phyloP scores from a whole-genome alignment of 2,797 vertebrate genomes.

The Sebastiscus albofasciatus region DNA sequence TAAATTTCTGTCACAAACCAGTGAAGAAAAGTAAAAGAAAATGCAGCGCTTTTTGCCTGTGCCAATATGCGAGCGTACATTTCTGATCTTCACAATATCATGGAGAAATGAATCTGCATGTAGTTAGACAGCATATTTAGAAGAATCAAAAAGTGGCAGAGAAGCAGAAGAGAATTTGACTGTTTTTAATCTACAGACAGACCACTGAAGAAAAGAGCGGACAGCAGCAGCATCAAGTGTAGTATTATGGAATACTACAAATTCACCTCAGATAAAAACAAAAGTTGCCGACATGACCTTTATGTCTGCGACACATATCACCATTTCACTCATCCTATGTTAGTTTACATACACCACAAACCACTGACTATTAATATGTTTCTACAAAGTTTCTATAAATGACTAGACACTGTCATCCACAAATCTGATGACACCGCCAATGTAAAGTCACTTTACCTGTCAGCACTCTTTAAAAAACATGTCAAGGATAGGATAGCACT shows the following conservation, averaged over 20 bases:
- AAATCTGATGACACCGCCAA: conserved; percentile 5
- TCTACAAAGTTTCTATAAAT: conserved; percentile 14
- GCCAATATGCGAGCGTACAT: neutral
- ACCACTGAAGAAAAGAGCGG: neutral
- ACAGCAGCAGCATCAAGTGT: neutral
- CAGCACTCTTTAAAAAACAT: conserved; percentile 32
- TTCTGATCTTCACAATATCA: neutral
- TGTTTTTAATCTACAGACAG: conserved; percentile 21
- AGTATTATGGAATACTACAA: conserved; percentile 19
- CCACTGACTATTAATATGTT: neutral
- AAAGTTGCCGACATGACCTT: conserved; percentile 8
- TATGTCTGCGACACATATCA: conserved; percentile 46
- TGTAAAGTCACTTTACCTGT: conserved; percentile 38
- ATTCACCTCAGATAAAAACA: conserved; percentile 34
- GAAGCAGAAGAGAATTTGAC: conserved; percentile 38
- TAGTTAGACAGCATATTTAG: conserved; percentile 5
- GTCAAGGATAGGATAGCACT: neutral
- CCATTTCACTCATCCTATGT: conserved; percentile 32
- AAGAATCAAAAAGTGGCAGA: neutral
- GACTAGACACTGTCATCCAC: conserved; percentile 17
- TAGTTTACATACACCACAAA: conserved; percentile 6
- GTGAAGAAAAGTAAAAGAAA: neutral
- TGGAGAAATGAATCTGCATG: conserved; percentile 14
- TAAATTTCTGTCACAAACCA: conserved; percentile 8
- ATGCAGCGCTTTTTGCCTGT: neutral